Base-by-base conservation (phyloP, 2,888 invertebrate genomes). In the Tetragonisca angustula region DNA sequence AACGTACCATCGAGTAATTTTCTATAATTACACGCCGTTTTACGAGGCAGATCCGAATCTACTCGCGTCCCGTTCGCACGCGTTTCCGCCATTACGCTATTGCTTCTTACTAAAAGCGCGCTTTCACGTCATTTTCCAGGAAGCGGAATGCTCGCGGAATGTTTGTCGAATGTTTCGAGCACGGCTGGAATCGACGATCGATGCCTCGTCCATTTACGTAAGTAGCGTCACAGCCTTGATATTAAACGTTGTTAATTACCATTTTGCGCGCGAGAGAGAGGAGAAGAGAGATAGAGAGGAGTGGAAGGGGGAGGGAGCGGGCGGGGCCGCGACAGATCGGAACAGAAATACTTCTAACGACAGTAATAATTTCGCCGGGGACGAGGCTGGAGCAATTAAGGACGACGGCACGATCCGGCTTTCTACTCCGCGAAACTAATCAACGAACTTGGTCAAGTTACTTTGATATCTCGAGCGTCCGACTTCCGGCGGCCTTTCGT, bases 361-460 rank as follows among this genome's bases (percentile, higher is more conserved):
- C 64, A 67, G 75, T 72, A 86, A 88, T 89, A 84, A 84, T 87
- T 83, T 83, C 56, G 59, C 43, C 67, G 70, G 79, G 69, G 74
- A 79, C 69, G 77, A 74, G 56, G 76, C 77, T 61, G 61, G 71
- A 79, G 76, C 84, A 89, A 89, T 89, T 89, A 88, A 88, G 80
- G 83, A 65, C 78, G 78, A 75, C 76, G 79, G 81, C 80, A 76
- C 79, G 81, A 83, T 88, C 83, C 76, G 75, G 80, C 77, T 84
- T 83, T 83, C 84, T 85, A 72, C 81, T 89, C 84, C 75, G 79
- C 78, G 85, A 89, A 90, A 89, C 85, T 89, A 89, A 90, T 89
- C 90, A 85, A 89, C 82, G 81, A 89, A 89, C 87, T 89, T 88
- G 90, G 84, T 84, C 87, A 84, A 79, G 84, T 89, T 79, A 78